A percentile compares a stretch with the other conserved stretches of the same genome.
Evolutionary conservation across 2,888 invertebrate genomes (phyloP).

Genomic region (Acleris cristana): DNA sequence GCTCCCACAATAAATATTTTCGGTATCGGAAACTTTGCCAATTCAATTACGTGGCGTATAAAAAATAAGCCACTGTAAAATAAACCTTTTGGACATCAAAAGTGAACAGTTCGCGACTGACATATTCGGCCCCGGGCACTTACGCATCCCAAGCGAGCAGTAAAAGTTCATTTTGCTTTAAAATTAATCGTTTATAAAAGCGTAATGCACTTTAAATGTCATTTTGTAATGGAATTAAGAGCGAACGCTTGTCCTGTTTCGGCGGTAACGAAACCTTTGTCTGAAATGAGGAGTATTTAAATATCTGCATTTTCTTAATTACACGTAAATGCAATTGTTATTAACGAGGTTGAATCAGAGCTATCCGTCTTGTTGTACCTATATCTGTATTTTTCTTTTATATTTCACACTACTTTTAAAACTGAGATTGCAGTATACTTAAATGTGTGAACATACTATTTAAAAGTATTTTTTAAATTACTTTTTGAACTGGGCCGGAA

Average conservation of each 20-base stretch:
- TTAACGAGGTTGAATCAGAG: background rate
- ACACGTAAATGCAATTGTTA: background rate
- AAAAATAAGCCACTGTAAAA: constrained; percentile 67
- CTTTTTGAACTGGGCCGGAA: too few relatives aligned
- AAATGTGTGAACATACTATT: too few relatives aligned
- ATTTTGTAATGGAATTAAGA: constrained; percentile 25
- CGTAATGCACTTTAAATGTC: constrained; percentile 30
- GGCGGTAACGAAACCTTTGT: constrained; percentile 6
- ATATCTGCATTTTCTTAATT: background rate
- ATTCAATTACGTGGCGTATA: constrained; percentile 66
- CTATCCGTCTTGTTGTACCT: too few relatives aligned
- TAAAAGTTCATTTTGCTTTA: constrained; percentile 53
- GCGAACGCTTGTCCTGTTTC: constrained; percentile 4
- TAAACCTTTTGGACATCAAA: constrained; percentile 63
- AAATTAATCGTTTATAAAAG: constrained; percentile 36
- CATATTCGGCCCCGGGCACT: constrained; percentile 47
- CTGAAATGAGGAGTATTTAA: background rate
- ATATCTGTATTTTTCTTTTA: too few relatives aligned
- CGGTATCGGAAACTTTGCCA: constrained; percentile 64
- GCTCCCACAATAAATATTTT: constrained; percentile 59
- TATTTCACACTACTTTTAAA: too few relatives aligned
- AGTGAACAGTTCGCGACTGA: constrained; percentile 58
- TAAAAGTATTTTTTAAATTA: too few relatives aligned
- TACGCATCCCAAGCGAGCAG: constrained; percentile 43
- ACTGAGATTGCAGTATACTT: too few relatives aligned